A percentile compares a stretch with the other conserved stretches of the same genome.
Evolutionary conservation across 2,797 vertebrate genomes (phyloP).

Genomic region (Allenopithecus nigroviridis): DNA sequence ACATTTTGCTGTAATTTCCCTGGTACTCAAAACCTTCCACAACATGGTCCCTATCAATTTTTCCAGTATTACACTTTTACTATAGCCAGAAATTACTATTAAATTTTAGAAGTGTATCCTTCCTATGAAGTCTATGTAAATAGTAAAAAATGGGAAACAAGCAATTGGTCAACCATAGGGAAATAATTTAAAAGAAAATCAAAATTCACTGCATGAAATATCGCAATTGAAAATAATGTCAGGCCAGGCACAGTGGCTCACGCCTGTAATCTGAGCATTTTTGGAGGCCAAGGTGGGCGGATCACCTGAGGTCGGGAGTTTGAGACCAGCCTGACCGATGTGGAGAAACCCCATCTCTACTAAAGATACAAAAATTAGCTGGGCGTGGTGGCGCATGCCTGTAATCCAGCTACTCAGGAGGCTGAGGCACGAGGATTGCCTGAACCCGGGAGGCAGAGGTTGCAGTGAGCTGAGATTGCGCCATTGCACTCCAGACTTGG

Average conservation of each 20-base stretch:
- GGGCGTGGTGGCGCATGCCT: too few species aligned
- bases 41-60: not conserved
- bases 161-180: not conserved
- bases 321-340: too few species aligned
- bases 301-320: too few species aligned
- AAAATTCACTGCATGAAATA: not conserved
- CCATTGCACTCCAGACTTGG: too few species aligned
- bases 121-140: not conserved
- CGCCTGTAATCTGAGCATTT: too few species aligned
- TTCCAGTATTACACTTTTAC: not conserved
- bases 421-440: too few species aligned
- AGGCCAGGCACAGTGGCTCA: not conserved
- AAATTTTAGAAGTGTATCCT: not conserved
- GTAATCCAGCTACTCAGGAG: too few species aligned
- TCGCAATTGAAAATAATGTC: not conserved
- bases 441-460: too few species aligned
- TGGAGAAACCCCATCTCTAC: too few species aligned
- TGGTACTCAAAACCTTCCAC: not conserved
- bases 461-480: too few species aligned
- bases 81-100: not conserved
- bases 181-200: slow-evolving; percentile 13
- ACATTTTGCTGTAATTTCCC: not conserved
- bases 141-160: not conserved
- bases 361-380: too few species aligned
- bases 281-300: too few species aligned